Evolutionary conservation across 30 jellyfish, hydroid and myxozoan species (phyloP).

Genomic region (Haliclystus octoradiatus): DNA sequence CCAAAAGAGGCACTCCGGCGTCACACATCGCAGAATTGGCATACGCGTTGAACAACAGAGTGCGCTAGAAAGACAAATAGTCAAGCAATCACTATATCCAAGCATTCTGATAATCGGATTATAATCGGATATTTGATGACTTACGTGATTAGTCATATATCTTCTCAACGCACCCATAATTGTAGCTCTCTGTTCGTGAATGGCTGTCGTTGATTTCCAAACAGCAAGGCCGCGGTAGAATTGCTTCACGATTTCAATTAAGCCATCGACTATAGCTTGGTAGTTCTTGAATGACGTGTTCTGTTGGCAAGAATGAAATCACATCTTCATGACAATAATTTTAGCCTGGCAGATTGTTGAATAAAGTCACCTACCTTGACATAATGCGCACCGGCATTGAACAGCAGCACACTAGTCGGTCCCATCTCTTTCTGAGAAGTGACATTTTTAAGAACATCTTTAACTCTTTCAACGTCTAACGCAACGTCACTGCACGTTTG

Average conservation of each 20-base stretch:
- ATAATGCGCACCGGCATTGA: conserved; percentile 94
- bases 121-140: not conserved
- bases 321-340: not conserved
- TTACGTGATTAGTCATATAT: conserved; percentile 77
- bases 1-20: conserved; percentile 59
- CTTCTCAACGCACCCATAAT: conserved; percentile 96
- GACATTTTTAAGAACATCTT: conserved; percentile 28
- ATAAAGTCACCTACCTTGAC: conserved; percentile 54
- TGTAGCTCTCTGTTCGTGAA: conserved; percentile 61
- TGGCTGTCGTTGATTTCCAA: conserved; percentile 92
- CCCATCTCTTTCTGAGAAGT: conserved; percentile 52
- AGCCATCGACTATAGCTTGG: conserved; percentile 65
- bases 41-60: conserved; percentile 86
- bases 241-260: conserved; percentile 59
- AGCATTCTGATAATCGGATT: not conserved
- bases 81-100: not conserved
- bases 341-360: too few species aligned
- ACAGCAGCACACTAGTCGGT: conserved; percentile 49
- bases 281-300: conserved; percentile 81
- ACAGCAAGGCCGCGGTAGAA: conserved; percentile 63
- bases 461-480: conserved; percentile 39
- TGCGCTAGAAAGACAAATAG: conserved; percentile 34
- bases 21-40: conserved; percentile 96
- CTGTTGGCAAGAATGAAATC: conserved; percentile 13
- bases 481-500: conserved; percentile 90